A percentile compares a stretch with the other conserved stretches of the same genome.
Evolutionary conservation across 2,797 vertebrate genomes (phyloP).

Genomic region (Trachops cirrhosus): DNA sequence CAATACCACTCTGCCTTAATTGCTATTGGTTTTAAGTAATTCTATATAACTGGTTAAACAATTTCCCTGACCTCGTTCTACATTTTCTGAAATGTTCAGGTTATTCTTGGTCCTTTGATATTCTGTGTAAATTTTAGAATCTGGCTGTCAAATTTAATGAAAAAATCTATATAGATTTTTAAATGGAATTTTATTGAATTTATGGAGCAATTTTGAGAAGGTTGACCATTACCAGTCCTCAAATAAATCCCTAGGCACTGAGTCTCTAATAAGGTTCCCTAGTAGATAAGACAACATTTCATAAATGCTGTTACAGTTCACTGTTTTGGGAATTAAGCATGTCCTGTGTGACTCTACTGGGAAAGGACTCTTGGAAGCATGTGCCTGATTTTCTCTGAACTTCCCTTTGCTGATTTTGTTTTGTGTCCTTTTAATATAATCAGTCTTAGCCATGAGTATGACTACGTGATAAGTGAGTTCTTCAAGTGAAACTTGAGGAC

Average conservation of each 20-base stretch:
- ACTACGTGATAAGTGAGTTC: background rate
- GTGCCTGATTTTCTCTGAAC: background rate
- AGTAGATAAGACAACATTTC: background rate
- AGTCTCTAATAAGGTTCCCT: background rate
- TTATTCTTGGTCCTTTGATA: slow-evolving; percentile 1
- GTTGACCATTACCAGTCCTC: background rate
- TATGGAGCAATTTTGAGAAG: background rate
- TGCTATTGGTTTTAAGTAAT: background rate
- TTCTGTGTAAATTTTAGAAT: background rate
- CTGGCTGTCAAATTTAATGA: background rate
- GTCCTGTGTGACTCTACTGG: background rate
- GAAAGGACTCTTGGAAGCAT: background rate
- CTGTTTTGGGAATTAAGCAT: slow-evolving; percentile 23
- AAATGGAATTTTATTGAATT: slow-evolving; percentile 15
- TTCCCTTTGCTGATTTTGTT: background rate
- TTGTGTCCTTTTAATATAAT: background rate
- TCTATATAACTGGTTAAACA: background rate
- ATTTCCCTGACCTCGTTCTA: background rate
- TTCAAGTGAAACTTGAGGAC: background rate
- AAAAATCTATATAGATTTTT: background rate
- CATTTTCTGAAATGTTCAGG: slow-evolving; percentile 23
- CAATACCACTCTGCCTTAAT: background rate
- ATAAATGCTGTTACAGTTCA: slow-evolving; percentile 20
- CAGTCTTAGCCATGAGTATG: background rate
- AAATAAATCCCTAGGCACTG: background rate